A percentile compares a stretch with the other conserved stretches of the same genome.
Conservation (phyloP, 2,797 vertebrate species). For the Enteromius anoplus region DNA sequence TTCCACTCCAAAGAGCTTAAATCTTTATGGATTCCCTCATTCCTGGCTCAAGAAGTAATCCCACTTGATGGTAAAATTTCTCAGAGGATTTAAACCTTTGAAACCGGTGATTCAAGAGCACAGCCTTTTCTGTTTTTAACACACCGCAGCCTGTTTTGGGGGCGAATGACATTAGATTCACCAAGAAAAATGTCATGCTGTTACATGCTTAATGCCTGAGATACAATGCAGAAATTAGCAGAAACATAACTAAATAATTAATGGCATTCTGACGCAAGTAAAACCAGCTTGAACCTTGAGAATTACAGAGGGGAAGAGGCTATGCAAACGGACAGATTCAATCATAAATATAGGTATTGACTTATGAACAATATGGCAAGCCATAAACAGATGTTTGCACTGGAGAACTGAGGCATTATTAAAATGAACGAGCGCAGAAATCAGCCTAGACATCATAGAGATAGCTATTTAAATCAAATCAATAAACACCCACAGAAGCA, state of each 20-base stretch:
- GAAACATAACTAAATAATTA: constrained; percentile 1
- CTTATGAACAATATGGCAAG: constrained; percentile 31
- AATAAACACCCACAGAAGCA: constrained; percentile 38
- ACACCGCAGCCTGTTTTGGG: constrained; percentile 9
- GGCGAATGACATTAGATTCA: constrained; percentile 4
- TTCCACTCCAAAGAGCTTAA: constrained; percentile 41
- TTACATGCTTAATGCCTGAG: neutral
- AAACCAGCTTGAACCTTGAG: neutral
- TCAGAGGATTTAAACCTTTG: constrained; percentile 37
- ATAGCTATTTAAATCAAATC: constrained; percentile 57
- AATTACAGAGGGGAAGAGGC: constrained; percentile 4
- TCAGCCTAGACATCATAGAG: constrained; percentile 54
- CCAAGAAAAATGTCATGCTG: constrained; percentile 15
- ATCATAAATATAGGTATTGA: constrained; percentile 53
- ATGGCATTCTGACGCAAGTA: neutral
- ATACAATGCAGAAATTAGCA: neutral
- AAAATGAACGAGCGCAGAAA: constrained; percentile 54
- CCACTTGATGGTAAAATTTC: constrained; percentile 46
- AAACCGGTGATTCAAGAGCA: constrained; percentile 28
- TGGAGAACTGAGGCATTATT: constrained; percentile 37
- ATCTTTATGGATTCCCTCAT: constrained; percentile 43
- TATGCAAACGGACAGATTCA: constrained; percentile 25
- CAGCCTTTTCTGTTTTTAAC: constrained; percentile 24
- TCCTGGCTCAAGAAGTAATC: constrained; percentile 41
- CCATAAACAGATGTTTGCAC: constrained; percentile 29